Base-by-base conservation (phyloP, 2,888 invertebrate genomes). In the Folsomia candida region DNA sequence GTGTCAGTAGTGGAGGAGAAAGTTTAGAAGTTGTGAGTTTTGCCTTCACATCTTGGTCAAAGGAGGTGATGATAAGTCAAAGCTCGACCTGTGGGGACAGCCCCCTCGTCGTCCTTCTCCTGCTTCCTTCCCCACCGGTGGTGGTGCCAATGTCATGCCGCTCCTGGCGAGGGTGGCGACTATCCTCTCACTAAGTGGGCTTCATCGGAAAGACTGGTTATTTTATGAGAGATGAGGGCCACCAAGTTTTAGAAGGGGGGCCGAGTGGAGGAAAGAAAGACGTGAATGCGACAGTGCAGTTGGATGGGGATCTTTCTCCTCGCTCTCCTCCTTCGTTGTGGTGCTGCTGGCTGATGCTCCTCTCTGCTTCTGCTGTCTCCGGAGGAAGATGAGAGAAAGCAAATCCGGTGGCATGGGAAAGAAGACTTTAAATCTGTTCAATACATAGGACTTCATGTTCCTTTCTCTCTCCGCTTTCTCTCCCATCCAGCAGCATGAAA, bases 401-500 rank as follows among this genome's bases (percentile, higher is more conserved):
- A 59, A 59, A 59, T 59, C 59, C 59, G 59, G 59, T 59, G 59
- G 4, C 4, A n/a, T n/a, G 25, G 20, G 59, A 59, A 25, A 59
- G 26, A 59, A 59, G 59, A 26, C 14, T 59, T 24, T 59, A 26
- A 59, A 22, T 59, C 59, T 59, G 59, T 59, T 59, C 25, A 59
- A 59, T 59, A 59, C 25, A 59, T 25, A 24, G 22, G 14, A 25
- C 25, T 9, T 26, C 22, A 59, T 59, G 59, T 59, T 59, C 59
- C 18, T 59, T 22, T 14, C 59, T 25, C 59, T 25, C 4, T 11
- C 2, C 59, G 14, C 37, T 37, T 37, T 14, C 14, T 37, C 37
- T 37, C 37, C 37, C 37, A 9, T n/a, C n/a, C n/a, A n/a, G n/a
- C n/a, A n/a, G n/a, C n/a, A n/a, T n/a, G n/a, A n/a, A n/a, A n/a